Evolutionary conservation across 2,888 invertebrate species (phyloP).

Genomic region (Micoletzkya japonica): DNA sequence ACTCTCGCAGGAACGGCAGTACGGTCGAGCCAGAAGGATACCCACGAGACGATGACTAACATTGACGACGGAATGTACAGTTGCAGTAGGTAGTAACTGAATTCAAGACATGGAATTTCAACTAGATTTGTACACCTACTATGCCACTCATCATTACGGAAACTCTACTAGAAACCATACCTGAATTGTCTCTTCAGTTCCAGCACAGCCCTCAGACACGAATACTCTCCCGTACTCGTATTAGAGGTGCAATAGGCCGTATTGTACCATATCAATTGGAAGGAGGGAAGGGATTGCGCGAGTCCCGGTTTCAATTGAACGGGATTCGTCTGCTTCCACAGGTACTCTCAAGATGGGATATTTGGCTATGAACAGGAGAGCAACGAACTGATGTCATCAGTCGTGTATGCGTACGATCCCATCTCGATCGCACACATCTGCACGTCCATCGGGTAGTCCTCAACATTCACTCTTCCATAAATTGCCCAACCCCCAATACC

Average conservation of each 20-base stretch:
- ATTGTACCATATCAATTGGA: slow-evolving; percentile 71
- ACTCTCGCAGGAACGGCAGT: slow-evolving; percentile 63
- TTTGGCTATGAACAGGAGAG: no score
- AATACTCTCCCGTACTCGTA: slow-evolving; percentile 93
- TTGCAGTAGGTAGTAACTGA: slow-evolving; percentile 95
- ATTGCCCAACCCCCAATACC: no score
- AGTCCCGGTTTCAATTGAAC: slow-evolving; percentile 80
- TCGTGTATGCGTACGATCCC: slow-evolving; percentile 98
- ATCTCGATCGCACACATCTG: slow-evolving; percentile 91
- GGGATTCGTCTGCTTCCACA: slow-evolving; percentile 87
- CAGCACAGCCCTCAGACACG: slow-evolving; percentile 92
- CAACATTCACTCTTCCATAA: slow-evolving; percentile 1
- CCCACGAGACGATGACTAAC: slow-evolving; percentile 62
- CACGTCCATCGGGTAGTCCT: slow-evolving; percentile 79
- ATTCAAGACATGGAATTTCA: slow-evolving; percentile 28
- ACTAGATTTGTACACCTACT: neutral
- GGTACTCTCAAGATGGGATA: slow-evolving; percentile 70
- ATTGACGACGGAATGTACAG: slow-evolving; percentile 95
- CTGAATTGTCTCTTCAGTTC: slow-evolving; percentile 96
- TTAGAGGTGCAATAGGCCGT: slow-evolving; percentile 94
- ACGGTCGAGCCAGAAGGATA: slow-evolving; percentile 57
- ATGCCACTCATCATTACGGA: neutral
- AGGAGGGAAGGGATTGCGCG: slow-evolving; percentile 78
- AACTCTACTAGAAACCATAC: slow-evolving; percentile 37
- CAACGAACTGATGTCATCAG: slow-evolving; percentile 81